Conservation (phyloP, 2,797 vertebrate species). For the Eupleurogrammus muticus region DNA sequence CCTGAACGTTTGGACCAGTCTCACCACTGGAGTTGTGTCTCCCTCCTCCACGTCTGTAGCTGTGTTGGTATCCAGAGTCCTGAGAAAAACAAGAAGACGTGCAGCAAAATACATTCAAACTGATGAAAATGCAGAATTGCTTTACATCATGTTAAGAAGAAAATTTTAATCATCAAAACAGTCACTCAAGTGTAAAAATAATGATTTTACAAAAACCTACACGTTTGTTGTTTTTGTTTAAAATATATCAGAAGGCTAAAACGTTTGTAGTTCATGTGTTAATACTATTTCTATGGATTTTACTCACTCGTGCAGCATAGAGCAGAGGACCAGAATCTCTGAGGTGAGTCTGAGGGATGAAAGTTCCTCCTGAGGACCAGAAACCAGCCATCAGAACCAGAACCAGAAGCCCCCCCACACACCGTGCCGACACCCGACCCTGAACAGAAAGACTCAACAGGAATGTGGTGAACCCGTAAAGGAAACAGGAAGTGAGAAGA, state of each 20-base stretch:
- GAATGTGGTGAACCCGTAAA: too few relatives aligned
- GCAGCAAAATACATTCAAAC: not conserved
- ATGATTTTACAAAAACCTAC: too few relatives aligned
- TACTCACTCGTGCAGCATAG: constrained; percentile 87
- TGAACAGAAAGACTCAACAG: too few relatives aligned
- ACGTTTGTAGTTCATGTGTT: too few relatives aligned
- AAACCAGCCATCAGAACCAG: constrained; percentile 78
- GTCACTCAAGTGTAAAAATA: too few relatives aligned
- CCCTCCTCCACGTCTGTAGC: constrained; percentile 87
- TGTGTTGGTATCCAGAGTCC: constrained; percentile 90
- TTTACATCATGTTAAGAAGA: too few relatives aligned
- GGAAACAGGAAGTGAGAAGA: not conserved
- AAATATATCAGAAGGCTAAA: too few relatives aligned
- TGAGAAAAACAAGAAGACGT: constrained; percentile 52
- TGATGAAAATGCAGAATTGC: too few relatives aligned
- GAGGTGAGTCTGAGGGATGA: constrained; percentile 83
- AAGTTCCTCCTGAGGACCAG: constrained; percentile 84
- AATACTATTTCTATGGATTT: too few relatives aligned
- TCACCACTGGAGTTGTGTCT: constrained; percentile 89
- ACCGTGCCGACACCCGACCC: not conserved
- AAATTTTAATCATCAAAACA: too few relatives aligned
- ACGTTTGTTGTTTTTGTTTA: too few relatives aligned
- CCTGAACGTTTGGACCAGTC: not conserved
- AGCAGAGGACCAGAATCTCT: constrained; percentile 86
- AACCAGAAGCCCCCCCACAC: not conserved